Base-by-base conservation (phyloP, 2,113 vertebrate species). In the Zeus faber region DNA sequence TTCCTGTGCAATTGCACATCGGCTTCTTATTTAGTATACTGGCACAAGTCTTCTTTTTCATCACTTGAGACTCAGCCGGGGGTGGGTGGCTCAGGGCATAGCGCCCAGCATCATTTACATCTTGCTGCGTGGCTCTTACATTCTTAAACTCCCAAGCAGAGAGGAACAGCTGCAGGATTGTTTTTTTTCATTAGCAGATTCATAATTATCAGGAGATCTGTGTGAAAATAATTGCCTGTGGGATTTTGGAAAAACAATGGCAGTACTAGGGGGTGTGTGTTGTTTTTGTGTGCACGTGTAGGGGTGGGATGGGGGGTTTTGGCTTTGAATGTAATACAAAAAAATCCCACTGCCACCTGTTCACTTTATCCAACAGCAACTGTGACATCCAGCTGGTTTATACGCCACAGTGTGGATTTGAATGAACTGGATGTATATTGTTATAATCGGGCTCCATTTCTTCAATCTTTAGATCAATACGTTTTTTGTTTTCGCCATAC, bases 151-250 rank as follows among this genome's bases (percentile, higher is more conserved):
- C 51, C 29, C 58, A 69, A 65, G 70, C 65, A 44, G 57, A 52
- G 21, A 62, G 71, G 20, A 64, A 49, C 65, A 76, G 62, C 62
- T 70, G 67, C 70, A 72, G 50, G 14, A 58, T 31, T 58, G 70
- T 67, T 71, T 55, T 71, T 71, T 65, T 46, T 47, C n/a, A n/a
- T n/a, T n/a, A n/a, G n/a, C n/a, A n/a, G n/a, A 62, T 33, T 54
- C 51, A 68, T 64, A 77, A 64, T 75, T 72, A 80, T 43, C 51
- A 21, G 40, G 50, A 70, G 27, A 71, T 67, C 8, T 43, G 55
- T 56, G 24, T 17, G 53, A 67, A 78, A 72, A 61, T 80, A 74
- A 74, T 81, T 74, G 49, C 22, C 18, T 24, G 21, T 25, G 6
- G 35, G 25, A 10, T 64, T 74, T 43, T 66, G 45, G 54, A n/a